Evolutionary conservation across 1,140 invertebrate genomes (phyloP).

Genomic region (Matsumurasca onukii): DNA sequence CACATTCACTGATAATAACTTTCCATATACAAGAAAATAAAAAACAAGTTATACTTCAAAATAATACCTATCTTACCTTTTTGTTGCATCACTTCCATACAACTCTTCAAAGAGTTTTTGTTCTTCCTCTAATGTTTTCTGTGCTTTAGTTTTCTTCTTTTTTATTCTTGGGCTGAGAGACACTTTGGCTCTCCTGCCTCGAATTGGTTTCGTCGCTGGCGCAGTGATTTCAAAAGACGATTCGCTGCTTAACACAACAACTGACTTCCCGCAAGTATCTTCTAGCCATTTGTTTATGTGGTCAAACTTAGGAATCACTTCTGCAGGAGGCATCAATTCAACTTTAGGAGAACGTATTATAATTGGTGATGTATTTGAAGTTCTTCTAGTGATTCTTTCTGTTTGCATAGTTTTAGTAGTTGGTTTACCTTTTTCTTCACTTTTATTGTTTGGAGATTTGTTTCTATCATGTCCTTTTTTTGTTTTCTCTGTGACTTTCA

Average conservation of each 20-base stretch:
- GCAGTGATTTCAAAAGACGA: not conserved
- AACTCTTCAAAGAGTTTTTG: slow-evolving; percentile 18
- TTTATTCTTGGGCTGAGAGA: slow-evolving; percentile 16
- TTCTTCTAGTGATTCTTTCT: no score
- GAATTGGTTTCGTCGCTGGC: not conserved
- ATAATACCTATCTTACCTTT: not conserved
- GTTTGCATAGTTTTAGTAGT: no score
- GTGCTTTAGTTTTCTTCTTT: slow-evolving; percentile 1
- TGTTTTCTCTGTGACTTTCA: no score
- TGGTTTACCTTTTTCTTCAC: no score
- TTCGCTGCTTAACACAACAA: not conserved
- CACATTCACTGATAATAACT: no score
- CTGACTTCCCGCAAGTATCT: slow-evolving; percentile 4
- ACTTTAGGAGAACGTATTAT: not conserved
- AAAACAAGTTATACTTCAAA: no score
- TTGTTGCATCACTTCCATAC: not conserved
- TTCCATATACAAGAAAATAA: no score
- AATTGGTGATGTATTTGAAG: not conserved
- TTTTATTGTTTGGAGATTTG: no score
- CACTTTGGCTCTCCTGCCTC: not conserved
- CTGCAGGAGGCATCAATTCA: not conserved
- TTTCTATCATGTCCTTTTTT: no score
- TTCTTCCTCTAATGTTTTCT: slow-evolving; percentile 10
- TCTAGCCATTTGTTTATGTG: slow-evolving; percentile 16
- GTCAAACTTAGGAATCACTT: slow-evolving; percentile 17